phyloP scores from a whole-genome alignment of 1,140 invertebrate species.

The Pogonomyrmex californicus region DNA sequence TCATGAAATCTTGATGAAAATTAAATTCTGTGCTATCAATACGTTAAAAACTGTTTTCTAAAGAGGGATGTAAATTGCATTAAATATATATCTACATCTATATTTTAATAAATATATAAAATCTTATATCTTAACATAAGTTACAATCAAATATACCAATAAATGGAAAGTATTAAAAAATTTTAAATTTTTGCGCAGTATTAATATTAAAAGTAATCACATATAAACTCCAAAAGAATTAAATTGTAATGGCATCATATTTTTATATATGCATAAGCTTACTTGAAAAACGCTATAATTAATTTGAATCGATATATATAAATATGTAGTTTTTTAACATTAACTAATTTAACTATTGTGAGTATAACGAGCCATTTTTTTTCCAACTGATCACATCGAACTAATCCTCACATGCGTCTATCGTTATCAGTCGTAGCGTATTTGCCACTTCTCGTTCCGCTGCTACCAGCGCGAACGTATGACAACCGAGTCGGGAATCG shows the following conservation, averaged over 20 bases:
- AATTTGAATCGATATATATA: neutral
- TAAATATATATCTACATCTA: neutral
- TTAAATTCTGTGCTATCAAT: neutral
- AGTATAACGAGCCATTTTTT: neutral
- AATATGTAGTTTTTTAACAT: neutral
- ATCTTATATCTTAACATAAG: neutral
- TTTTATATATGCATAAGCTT: neutral
- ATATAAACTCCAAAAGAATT: neutral
- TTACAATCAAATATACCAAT: neutral
- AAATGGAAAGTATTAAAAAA: neutral
- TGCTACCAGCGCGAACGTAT: slow-evolving; percentile 60
- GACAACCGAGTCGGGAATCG: slow-evolving; percentile 72
- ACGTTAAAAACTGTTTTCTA: slow-evolving; percentile 1
- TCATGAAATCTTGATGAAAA: slow-evolving; percentile 25
- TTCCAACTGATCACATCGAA: slow-evolving; percentile 39
- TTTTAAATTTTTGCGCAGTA: too few relatives aligned
- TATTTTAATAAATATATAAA: slow-evolving; percentile 23
- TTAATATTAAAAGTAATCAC: neutral
- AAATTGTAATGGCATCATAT: neutral
- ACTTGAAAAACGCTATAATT: neutral
- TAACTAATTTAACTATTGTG: slow-evolving; percentile 1
- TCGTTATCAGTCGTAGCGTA: slow-evolving; percentile 75
- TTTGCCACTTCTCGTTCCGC: slow-evolving; percentile 70
- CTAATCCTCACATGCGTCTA: slow-evolving; percentile 62
- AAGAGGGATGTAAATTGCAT: slow-evolving; percentile 6